Base-by-base conservation (phyloP, 2,797 vertebrate species). In the Myiothlypis coronata region DNA sequence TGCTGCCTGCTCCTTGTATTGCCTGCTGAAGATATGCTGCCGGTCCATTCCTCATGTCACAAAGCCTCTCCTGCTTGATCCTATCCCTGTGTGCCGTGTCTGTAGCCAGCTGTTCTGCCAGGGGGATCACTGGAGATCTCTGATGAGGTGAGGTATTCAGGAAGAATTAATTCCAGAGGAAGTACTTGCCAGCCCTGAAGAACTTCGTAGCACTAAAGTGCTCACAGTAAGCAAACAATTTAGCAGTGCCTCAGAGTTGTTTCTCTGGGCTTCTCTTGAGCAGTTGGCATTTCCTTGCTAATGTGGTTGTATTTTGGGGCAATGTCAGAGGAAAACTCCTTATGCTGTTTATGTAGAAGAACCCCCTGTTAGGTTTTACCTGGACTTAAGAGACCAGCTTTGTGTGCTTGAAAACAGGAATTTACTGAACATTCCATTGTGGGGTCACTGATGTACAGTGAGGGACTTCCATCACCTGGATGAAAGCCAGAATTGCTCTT, bases 371-470 rank as follows among this genome's bases (percentile, higher is more conserved):
- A 22, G 44, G 8, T 4, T 30, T 34, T 26, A 3, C 2, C 0
- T 3, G n/a, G 32, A 35, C 18, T 20, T 11, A 21, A 46, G 63
- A 28, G 63, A 28, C 13, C 21, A 12, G 17, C 37, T 37, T 37
- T 37, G 2, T 34, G 64, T 21, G 11, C 24, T 71, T 80, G 7
- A 68, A 67, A 77, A 16, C 2, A 4, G 35, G 14, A 2, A 2
- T 49, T 67, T 49, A 34, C 32, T 0, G 4, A 8, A 2, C 16
- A 1, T 39, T 52, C 53, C 60, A 17, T 41, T 21, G 35, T 30
- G 4, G 35, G 50, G 41, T 46, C 30, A 8, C 11, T 6, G 0
- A 10, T 12, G 60, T 6, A 35, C 10, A 14, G 39, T 0, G 1
- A 63, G 69, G 27, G 44, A 9, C 44, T 50, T 16, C 24, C 6